phyloP scores from a whole-genome alignment of 2,797 vertebrate species.

The Spinus olivaceus region DNA sequence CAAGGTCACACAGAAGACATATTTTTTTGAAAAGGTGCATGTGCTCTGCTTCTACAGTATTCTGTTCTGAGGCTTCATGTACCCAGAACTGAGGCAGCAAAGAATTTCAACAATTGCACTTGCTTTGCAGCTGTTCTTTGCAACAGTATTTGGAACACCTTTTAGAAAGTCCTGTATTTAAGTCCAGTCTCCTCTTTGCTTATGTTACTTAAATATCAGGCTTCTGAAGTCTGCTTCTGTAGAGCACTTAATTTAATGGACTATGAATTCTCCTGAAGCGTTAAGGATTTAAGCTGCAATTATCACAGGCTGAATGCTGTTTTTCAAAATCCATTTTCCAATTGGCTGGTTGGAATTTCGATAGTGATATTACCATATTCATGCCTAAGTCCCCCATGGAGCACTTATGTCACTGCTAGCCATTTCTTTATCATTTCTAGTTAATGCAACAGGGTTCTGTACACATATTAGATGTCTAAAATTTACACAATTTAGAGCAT shows the following conservation, averaged over 20 bases:
- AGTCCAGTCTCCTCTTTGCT: background rate
- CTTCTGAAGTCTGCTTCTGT: background rate
- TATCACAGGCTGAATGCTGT: background rate
- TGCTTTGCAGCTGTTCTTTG: background rate
- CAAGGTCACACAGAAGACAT: background rate
- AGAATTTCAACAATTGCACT: background rate
- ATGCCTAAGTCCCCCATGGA: background rate
- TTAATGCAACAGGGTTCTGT: background rate
- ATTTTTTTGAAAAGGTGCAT: background rate
- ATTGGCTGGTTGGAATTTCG: background rate
- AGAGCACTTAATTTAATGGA: slow-evolving; percentile 38
- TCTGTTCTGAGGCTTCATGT: background rate
- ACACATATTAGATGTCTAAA: background rate
- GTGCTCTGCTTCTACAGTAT: accelerated
- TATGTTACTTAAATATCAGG: background rate
- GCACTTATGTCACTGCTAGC: background rate
- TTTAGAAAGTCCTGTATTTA: background rate
- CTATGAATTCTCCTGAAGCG: background rate
- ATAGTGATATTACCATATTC: slow-evolving; percentile 5
- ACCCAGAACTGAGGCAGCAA: background rate
- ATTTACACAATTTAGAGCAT: background rate
- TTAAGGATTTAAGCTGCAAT: slow-evolving; percentile 39
- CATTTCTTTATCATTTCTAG: background rate
- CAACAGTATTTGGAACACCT: background rate
- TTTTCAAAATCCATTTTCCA: slow-evolving; percentile 47